Base-by-base conservation (phyloP, 2,797 vertebrate species). In the Gastrophryne carolinensis region DNA sequence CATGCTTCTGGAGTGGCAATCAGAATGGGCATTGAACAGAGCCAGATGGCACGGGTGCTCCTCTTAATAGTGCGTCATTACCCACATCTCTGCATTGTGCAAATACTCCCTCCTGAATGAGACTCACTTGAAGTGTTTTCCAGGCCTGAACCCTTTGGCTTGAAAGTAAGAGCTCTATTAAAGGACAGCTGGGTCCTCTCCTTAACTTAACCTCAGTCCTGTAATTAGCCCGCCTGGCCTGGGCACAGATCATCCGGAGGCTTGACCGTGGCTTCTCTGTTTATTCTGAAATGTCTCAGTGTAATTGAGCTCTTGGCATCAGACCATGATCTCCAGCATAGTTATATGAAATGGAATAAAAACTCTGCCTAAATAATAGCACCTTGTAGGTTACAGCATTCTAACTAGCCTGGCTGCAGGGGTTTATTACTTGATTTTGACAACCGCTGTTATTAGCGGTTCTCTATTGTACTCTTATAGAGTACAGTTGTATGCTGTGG, bases 141-240 rank as follows among this genome's bases (percentile, higher is more conserved):
- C 32, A 37, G 41, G 10, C 26, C 11, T 27, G 29, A 60, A 23
- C 56, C 37, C 37, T 26, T 50, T 49, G 56, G 57, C 30, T 32
- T n/a, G 9, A 10, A 44, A 53, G 62, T 72, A 52, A 39, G 30
- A 37, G 26, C 35, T 72, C 32, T 72, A 62, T 17, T 62, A 53
- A 21, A 30, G 70, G 57, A 37, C 58, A 72, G 57, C 58, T 72
- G 68, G 58, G 58, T 37, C 57, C 62, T 52, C 32, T 62, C 27
- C 41, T 61, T 19, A 13, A 61, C 17, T 72, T 34, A 19, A 61
- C 30, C n/a, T 3, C 26, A 52, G 37, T 44, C 67, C 56, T 11
- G 44, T 50, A 52, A 37, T 62, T 72, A 62, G 41, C 29, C 57
- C 49, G 27, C 41, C 57, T 72, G 34, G 26, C 62, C 57, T 52